Evolutionary conservation across 2,113 vertebrate species (phyloP).

Genomic region (Barnardius zonarius): DNA sequence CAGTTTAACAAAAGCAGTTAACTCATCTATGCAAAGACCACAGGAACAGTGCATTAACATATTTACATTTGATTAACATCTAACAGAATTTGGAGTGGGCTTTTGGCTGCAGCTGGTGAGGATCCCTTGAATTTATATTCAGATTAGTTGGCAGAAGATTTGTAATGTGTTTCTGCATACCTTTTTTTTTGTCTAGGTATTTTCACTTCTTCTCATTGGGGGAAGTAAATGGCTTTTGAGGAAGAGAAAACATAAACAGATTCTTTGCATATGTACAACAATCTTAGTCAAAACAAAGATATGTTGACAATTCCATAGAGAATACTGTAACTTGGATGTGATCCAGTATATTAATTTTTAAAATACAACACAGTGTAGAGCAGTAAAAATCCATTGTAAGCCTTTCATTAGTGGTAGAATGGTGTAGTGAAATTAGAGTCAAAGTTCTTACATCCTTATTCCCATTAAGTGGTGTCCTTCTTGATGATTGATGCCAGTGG

Average conservation of each 20-base stretch:
- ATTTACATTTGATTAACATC: constrained; percentile 45
- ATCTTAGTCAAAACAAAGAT: neutral
- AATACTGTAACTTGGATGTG: neutral
- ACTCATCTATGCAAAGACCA: neutral
- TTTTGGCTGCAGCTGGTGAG: constrained; percentile 53
- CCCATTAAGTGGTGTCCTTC: neutral
- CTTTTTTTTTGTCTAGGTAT: neutral
- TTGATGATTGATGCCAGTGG: neutral
- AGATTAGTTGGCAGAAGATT: constrained; percentile 40
- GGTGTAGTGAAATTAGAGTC: neutral
- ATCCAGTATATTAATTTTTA: neutral
- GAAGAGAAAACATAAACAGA: neutral
- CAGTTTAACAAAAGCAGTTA: neutral
- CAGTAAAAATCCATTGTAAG: neutral
- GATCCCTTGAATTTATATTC: constrained; percentile 42
- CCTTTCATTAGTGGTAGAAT: neutral
- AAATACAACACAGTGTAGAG: neutral
- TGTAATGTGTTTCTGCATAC: neutral
- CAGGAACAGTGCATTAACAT: neutral
- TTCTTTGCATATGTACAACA: neutral
- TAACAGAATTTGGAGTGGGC: constrained; percentile 25
- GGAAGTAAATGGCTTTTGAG: neutral
- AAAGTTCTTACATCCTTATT: neutral
- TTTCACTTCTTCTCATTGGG: neutral
- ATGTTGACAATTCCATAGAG: neutral